Conservation (phyloP, 2,888 invertebrate genomes). For the Apotomis turbidana region DNA sequence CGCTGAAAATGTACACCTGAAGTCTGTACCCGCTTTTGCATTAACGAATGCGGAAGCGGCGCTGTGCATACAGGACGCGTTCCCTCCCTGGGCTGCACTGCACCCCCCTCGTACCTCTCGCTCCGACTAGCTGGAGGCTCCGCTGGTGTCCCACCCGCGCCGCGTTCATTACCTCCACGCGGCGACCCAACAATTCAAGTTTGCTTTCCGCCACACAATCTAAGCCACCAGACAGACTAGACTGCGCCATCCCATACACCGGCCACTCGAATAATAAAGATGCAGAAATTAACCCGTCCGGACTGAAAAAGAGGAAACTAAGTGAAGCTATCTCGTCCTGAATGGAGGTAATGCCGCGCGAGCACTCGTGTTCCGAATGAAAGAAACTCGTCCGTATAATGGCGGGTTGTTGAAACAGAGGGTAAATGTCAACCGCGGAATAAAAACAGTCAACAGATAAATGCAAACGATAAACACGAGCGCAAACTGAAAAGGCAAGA, state of each 20-base stretch:
- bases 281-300: conserved; percentile 81
- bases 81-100: conserved; percentile 58
- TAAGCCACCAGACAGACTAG: conserved; percentile 78
- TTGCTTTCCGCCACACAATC: conserved; percentile 83
- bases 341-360: conserved; percentile 79
- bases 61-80: conserved; percentile 82
- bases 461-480: conserved; percentile 82
- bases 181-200: conserved; percentile 82
- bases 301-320: conserved; percentile 81
- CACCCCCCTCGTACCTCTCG: conserved; percentile 61
- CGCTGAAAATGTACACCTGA: conserved; percentile 84
- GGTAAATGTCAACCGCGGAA: conserved; percentile 82
- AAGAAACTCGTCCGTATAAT: conserved; percentile 77
- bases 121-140: conserved; percentile 78
- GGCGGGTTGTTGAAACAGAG: conserved; percentile 78
- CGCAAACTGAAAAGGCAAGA: conserved; percentile 73
- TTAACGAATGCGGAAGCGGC: conserved; percentile 84
- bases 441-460: conserved; percentile 84
- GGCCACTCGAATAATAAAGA: conserved; percentile 83
- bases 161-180: conserved; percentile 81
- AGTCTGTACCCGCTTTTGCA: conserved; percentile 82
- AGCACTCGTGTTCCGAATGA: conserved; percentile 78
- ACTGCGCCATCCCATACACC: conserved; percentile 65
- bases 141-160: conserved; percentile 74
- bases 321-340: conserved; percentile 82